Evolutionary conservation across 1,140 invertebrate genomes (phyloP).

Genomic region (Lethrus apterus): DNA sequence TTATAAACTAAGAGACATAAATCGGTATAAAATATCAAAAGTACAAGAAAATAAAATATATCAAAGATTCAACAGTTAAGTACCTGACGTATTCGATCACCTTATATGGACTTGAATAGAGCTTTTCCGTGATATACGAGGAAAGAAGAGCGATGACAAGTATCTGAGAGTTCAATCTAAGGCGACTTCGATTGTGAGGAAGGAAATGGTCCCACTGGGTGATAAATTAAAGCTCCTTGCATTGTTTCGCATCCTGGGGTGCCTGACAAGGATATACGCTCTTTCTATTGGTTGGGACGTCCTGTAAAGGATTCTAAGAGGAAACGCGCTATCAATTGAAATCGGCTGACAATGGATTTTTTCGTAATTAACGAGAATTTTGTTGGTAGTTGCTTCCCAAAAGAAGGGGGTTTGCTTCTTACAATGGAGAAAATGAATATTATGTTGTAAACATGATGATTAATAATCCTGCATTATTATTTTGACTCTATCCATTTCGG

Average conservation of each 20-base stretch:
- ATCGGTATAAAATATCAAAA: no score
- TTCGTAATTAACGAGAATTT: constrained; percentile 33
- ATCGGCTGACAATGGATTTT: constrained; percentile 30
- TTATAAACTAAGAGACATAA: no score
- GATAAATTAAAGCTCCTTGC: constrained; percentile 33
- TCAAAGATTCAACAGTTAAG: constrained; percentile 2
- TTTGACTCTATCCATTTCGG: no score
- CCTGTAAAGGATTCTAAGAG: constrained; percentile 28
- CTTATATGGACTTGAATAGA: neutral
- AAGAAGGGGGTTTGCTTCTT: neutral
- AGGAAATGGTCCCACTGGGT: constrained; percentile 34
- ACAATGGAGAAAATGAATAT: neutral
- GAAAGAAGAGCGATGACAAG: constrained; percentile 31
- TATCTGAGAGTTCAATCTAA: constrained; percentile 31
- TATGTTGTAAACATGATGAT: constrained; percentile 6
- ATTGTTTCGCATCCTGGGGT: constrained; percentile 32
- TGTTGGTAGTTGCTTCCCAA: constrained; percentile 9
- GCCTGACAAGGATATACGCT: constrained; percentile 34
- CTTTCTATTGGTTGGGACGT: constrained; percentile 23
- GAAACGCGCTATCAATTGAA: constrained; percentile 30
- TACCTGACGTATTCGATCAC: neutral
- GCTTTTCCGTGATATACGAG: constrained; percentile 13
- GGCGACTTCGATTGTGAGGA: constrained; percentile 31
- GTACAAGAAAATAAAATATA: no score
- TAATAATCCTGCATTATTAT: no score